Evolutionary conservation across 2,888 invertebrate genomes (phyloP), one percentile per base, ranked within the genome.

Genomic region (Prosapia bicincta): DNA sequence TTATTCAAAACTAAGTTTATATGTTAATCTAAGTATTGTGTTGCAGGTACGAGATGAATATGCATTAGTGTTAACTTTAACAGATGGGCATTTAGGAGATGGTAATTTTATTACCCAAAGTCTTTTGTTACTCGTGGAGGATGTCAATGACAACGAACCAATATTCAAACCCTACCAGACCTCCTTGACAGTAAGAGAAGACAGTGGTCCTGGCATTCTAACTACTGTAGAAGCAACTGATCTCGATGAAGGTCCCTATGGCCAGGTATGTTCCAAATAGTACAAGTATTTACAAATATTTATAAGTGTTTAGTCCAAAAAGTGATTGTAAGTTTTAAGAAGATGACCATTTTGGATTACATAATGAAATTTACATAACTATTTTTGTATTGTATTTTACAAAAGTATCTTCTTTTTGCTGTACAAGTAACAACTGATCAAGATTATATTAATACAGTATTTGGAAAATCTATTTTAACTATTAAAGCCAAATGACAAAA

Each of bases 61-160:
- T 84, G 91, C 93, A 77, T 88, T 97, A 83, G 93, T 97, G 80
- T 87, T 97, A 82, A 97, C 96, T 1, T 86, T 97, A 82, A 95
- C 95, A 6, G 97, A 97, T 85, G 94, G 94, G 79, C 91, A 92
- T 83, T 89, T 96, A 79, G 95, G 94, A 26, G 93, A 94, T 79
- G 94, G 94, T 76, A 95, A 94, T 85, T 95, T 90, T 85, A 93
- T 96, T 81, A 96, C 95, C 0, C 96, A 96, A 86, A 95, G 96
- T 83, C 90, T 97, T 81, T 87, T 96, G 79, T 86, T 96, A 72
- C 88, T 96, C 81, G 95, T 97, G 68, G 96, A 96, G 86, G 97
- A 97, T 84, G 92, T 95, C 68, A 96, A 96, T 83, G 96, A 96
- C 87, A 96, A 96, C 87, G 92, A 91, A 82, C 97, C 97, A 30